Conservation (phyloP, 2,888 invertebrate genomes). For the Cryptocheilus praepositus region DNA sequence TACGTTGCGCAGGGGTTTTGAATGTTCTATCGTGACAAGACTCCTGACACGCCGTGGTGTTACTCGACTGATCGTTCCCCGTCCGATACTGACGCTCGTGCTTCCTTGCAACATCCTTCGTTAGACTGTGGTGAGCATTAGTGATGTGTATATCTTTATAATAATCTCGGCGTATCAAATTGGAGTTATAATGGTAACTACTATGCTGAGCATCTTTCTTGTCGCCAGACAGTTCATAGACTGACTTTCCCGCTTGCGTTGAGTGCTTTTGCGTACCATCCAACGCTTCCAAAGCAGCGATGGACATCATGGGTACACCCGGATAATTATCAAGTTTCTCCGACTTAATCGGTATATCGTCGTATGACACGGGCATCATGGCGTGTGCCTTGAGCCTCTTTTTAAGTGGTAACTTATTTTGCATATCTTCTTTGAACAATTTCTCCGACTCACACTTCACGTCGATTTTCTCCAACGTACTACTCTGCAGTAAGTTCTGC, state of each 20-base stretch:
- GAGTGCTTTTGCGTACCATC: constrained; percentile 36
- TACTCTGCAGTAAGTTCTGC: constrained; percentile 45
- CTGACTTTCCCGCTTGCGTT: constrained; percentile 34
- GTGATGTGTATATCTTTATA: constrained; percentile 47
- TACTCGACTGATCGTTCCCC: constrained; percentile 34
- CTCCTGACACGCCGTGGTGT: constrained; percentile 39
- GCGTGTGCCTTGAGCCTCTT: constrained; percentile 65
- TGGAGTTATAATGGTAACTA: constrained; percentile 39
- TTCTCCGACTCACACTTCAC: constrained; percentile 50
- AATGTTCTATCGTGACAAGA: constrained; percentile 43
- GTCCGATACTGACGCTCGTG: constrained; percentile 42
- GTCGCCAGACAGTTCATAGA: constrained; percentile 31
- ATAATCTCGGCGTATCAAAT: constrained; percentile 56
- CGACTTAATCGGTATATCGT: constrained; percentile 51
- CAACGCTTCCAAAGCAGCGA: constrained; percentile 59
- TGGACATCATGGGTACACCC: constrained; percentile 65
- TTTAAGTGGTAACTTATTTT: constrained; percentile 67
- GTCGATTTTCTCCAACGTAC: constrained; percentile 46
- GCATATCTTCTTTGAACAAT: constrained; percentile 51
- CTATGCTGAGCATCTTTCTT: constrained; percentile 25
- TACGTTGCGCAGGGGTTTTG: constrained; percentile 44
- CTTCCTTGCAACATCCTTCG: constrained; percentile 43
- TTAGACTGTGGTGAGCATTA: constrained; percentile 41
- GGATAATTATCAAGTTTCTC: constrained; percentile 55
- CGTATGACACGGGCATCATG: constrained; percentile 56